Base-by-base conservation (phyloP, 2,888 invertebrate genomes). In the Hecatera dysodea region DNA sequence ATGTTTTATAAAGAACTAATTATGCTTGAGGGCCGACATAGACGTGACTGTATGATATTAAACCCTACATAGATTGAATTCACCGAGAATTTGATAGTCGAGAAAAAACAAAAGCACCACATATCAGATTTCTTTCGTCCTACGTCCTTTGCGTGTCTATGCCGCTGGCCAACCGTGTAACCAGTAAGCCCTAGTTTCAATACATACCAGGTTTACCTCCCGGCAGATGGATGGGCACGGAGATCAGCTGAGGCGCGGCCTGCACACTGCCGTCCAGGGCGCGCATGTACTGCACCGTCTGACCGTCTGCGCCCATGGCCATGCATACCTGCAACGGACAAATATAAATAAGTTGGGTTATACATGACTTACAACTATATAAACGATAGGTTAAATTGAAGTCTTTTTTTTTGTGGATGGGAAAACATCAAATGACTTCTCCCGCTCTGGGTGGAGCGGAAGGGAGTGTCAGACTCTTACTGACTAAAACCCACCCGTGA, bases 141-240 rank as follows among this genome's bases (percentile, higher is more conserved):
- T 33, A 33, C 33, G 8, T 39, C 39, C 2, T 39, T 15, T 39
- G 39, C 39, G 12, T 39, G 2, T 39, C 39, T 15, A 5, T 39
- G 9, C 0, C 0, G 39, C 39, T 3, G 5, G 3, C 39, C 39
- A 2, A 12, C 39, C 12, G 7, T 15, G 12, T 15, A 39, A 39
- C 39, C 39, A 39, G 39, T 39, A 39, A 15, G 0, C 17, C 5
- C 39, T 17, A 22, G 12, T 9, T 42, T 4, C 11, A 8, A 46
- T 36, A 55, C 84, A 67, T 86, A 96, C 96, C 97, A 59, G 97
- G 97, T 85, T 98, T 98, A 2, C 97, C 95, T 7, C 98, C 98
- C 0, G 98, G 98, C 92, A 98, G 97, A 17, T 97, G 96, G 82
- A 98, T 98, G 42, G 98, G 98, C 89, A 98, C 93, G n/a, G 98